Percentiles rank a stretch among this genome's conserved stretches.
Conservation (phyloP, 2,797 vertebrate genomes). For the Chelonia mydas region DNA sequence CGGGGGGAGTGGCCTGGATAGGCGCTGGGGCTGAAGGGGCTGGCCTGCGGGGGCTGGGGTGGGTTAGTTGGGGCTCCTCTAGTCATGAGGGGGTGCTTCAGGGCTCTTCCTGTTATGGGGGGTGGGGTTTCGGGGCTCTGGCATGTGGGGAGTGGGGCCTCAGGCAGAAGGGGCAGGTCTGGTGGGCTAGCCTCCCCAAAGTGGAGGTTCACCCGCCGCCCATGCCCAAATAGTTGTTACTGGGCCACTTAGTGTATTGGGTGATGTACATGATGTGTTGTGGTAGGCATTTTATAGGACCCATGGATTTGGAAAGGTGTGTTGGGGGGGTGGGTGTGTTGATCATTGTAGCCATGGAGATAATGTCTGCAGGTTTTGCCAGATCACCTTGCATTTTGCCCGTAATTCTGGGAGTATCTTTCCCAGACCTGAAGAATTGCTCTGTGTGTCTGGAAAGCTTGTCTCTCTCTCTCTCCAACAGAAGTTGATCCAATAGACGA, state of each 20-base stretch:
- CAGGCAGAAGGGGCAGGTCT: too few relatives aligned
- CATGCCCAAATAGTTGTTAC: neutral
- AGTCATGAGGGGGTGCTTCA: too few relatives aligned
- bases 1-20: too few relatives aligned
- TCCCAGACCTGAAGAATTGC: neutral
- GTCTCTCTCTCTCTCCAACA: neutral
- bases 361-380: neutral
- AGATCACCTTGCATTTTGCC: neutral
- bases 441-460: neutral
- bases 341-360: neutral
- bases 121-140: too few relatives aligned
- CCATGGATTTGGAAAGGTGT: neutral
- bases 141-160: too few relatives aligned
- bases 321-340: neutral
- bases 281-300: neutral
- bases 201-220: too few relatives aligned
- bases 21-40: too few relatives aligned
- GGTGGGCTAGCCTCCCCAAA: too few relatives aligned
- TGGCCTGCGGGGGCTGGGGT: too few relatives aligned
- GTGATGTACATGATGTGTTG: neutral
- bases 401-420: neutral
- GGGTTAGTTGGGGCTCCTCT: too few relatives aligned
- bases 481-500: neutral
- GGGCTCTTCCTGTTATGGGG: too few relatives aligned
- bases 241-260: neutral